A percentile compares a stretch with the other conserved stretches of the same genome.
phyloP scores from a whole-genome alignment of 2,113 vertebrate genomes.

The Phrynosoma platyrhinos region DNA sequence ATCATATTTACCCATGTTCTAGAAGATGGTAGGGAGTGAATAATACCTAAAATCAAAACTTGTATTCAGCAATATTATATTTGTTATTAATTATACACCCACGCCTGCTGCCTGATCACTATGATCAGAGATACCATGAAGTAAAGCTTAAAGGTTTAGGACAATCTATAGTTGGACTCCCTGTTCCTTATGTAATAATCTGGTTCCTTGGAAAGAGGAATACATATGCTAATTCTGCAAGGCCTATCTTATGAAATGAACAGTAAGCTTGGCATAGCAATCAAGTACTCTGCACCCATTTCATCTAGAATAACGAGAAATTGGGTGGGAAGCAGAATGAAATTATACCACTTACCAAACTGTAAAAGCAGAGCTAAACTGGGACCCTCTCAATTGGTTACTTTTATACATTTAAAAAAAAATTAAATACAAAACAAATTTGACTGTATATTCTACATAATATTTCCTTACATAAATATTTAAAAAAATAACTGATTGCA shows the following conservation, averaged over 20 bases:
- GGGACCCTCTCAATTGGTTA: not conserved
- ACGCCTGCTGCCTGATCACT: too few relatives aligned
- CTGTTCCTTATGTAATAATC: too few relatives aligned
- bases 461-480: not conserved
- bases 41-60: too few relatives aligned
- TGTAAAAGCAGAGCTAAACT: not conserved
- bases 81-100: too few relatives aligned
- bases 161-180: too few relatives aligned
- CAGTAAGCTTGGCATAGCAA: not conserved
- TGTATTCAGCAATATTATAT: too few relatives aligned
- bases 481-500: not conserved
- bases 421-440: conserved; percentile 7
- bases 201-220: not conserved
- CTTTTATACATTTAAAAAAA: not conserved
- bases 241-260: not conserved
- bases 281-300: not conserved
- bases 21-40: too few relatives aligned
- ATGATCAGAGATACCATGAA: too few relatives aligned
- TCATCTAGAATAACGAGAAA: not conserved
- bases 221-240: too few relatives aligned
- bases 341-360: not conserved
- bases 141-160: too few relatives aligned
- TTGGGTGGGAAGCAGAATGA: too few relatives aligned
- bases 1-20: too few relatives aligned
- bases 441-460: conserved; percentile 29